A percentile compares a stretch with the other conserved stretches of the same genome.
Evolutionary conservation across 2,888 invertebrate species (phyloP).

Genomic region (Nebria brevicollis): DNA sequence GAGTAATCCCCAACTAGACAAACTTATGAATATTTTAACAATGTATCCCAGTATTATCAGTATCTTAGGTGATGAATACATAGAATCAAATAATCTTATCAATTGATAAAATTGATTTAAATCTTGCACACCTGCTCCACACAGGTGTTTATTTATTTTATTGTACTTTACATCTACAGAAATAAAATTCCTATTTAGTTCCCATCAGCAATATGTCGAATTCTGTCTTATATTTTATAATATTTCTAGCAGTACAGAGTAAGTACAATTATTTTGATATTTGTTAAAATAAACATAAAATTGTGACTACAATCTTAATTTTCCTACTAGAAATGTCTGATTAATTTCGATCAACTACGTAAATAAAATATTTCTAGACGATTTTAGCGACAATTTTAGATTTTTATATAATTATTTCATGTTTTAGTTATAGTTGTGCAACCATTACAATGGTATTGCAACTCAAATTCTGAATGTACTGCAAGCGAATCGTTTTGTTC

Average conservation of each 20-base stretch:
- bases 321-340: too few species aligned
- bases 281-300: too few species aligned
- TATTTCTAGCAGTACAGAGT: background rate
- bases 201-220: background rate
- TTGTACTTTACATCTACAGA: background rate
- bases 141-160: background rate
- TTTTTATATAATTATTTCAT: background rate
- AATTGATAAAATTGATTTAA: background rate
- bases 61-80: too few species aligned
- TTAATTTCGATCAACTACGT: too few species aligned
- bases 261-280: background rate
- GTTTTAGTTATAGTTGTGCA: background rate
- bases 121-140: background rate
- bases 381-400: too few species aligned
- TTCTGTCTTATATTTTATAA: background rate
- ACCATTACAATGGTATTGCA: background rate
- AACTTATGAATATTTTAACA: too few species aligned
- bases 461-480: conserved; percentile 2
- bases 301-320: too few species aligned
- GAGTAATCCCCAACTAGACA: too few species aligned
- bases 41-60: too few species aligned
- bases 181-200: background rate
- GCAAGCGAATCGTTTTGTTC: background rate
- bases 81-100: too few species aligned
- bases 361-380: too few species aligned